phyloP scores from a whole-genome alignment of 2,113 vertebrate species.

The Haliaeetus leucogaster region DNA sequence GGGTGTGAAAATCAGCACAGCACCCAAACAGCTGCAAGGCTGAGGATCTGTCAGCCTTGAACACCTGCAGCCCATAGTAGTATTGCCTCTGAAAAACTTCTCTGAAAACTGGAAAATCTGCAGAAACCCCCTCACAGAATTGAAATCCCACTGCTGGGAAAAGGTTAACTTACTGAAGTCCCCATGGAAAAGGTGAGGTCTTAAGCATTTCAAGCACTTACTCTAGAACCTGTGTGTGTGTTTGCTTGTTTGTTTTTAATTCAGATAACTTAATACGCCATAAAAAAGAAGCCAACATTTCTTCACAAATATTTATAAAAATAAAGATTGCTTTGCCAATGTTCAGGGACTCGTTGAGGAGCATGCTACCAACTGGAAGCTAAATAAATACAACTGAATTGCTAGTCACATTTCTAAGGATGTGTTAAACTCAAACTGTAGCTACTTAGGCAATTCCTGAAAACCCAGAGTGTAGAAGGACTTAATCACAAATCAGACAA shows the following conservation, averaged over 20 bases:
- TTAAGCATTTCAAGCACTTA: not conserved
- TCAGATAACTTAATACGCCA: not conserved
- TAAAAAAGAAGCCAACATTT: not conserved
- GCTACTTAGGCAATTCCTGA: not conserved
- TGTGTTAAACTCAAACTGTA: not conserved
- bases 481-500: not conserved
- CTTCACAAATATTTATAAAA: not conserved
- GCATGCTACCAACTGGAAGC: not conserved
- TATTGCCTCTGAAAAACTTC: not conserved
- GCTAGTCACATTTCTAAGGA: not conserved
- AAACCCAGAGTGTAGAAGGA: not conserved
- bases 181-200: not conserved
- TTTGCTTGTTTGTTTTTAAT: not conserved
- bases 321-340: not conserved
- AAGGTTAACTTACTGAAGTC: not conserved
- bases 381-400: not conserved
- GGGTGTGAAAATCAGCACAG: not conserved
- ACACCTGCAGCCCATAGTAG: not conserved
- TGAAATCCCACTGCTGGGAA: not conserved
- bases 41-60: not conserved
- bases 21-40: not conserved
- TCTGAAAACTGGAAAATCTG: not conserved
- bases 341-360: not conserved
- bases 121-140: not conserved
- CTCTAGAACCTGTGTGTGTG: not conserved